Conservation (phyloP, 2,113 vertebrate genomes). For the Pelobates fuscus region DNA sequence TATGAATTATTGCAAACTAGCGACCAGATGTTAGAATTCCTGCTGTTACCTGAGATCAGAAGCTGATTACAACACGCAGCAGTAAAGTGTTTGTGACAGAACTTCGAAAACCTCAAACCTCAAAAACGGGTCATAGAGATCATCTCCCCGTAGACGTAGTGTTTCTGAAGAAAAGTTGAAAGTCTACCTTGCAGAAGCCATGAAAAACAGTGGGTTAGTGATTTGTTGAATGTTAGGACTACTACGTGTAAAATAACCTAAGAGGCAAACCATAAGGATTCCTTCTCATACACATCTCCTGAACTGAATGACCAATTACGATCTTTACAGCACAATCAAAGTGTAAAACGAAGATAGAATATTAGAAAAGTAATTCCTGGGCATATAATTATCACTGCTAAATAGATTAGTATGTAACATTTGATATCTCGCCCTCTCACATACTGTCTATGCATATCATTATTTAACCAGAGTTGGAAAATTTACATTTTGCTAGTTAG, state of each 20-base stretch:
- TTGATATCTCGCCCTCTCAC: too few species aligned
- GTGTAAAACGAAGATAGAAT: too few species aligned
- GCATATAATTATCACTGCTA: too few species aligned
- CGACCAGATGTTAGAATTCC: conserved; percentile 21
- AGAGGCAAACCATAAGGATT: too few species aligned
- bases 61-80: conserved; percentile 7
- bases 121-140: conserved; percentile 36
- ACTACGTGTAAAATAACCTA: neutral
- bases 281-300: too few species aligned
- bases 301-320: too few species aligned
- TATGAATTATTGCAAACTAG: conserved; percentile 33
- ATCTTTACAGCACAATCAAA: too few species aligned
- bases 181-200: conserved; percentile 21
- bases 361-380: too few species aligned
- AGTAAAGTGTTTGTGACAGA: conserved; percentile 23
- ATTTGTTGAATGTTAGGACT: neutral
- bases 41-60: conserved; percentile 32
- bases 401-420: too few species aligned
- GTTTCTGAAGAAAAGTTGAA: conserved; percentile 16
- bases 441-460: too few species aligned
- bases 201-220: neutral
- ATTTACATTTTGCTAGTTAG: too few species aligned
- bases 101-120: conserved; percentile 33
- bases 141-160: conserved; percentile 17
- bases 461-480: too few species aligned